Evolutionary conservation across 64 coral and sea anemone genomes (phyloP), one percentile per base, ranked within the genome.

Genomic region (Astreopora myriophthalma): DNA sequence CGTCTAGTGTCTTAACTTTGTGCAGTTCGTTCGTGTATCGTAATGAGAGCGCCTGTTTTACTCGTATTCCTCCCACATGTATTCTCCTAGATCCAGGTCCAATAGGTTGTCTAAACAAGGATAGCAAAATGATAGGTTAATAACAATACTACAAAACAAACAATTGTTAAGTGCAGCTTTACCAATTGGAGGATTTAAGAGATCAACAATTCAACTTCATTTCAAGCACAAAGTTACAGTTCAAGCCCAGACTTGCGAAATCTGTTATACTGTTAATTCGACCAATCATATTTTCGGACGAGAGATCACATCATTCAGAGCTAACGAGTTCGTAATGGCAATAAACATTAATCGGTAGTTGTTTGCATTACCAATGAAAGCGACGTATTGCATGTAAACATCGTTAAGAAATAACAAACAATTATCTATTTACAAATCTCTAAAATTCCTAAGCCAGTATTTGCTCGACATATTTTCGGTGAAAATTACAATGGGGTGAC

Each of bases 61-160:
- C 34, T 83, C 79, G 16, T 64, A 83, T 25, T 83, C 79, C 32
- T 83, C 79, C 79, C 79, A 83, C 6, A 83, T n/a, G 33, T 64
- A 83, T 62, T 83, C 79, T 10, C 52, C 79, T 8, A 83, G 79
- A 34, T 83, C 79, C 20, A 83, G 79, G 32, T 83, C 79, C 31
- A 83, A 37, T 58, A 83, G 58, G 79, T 83, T 83, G 79, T 83
- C 79, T 83, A 38, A 83, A 83, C 57, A 81, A 35, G 35, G 9
- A 63, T 31, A 33, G 52, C 34, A 57, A 83, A 81, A 24, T 12
- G 79, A 83, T 65, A 63, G 55, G 32, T 83, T 39, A 63, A 83
- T 83, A 83, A 63, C 61, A 65, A 80, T 19, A 17, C 4, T 8
- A 65, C 32, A 32, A 46, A 3, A 65, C 57, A 83, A 83, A 36